A percentile compares a stretch with the other conserved stretches of the same genome.
phyloP scores from a whole-genome alignment of 1,140 invertebrate species.

The Drosophila gunungcola region DNA sequence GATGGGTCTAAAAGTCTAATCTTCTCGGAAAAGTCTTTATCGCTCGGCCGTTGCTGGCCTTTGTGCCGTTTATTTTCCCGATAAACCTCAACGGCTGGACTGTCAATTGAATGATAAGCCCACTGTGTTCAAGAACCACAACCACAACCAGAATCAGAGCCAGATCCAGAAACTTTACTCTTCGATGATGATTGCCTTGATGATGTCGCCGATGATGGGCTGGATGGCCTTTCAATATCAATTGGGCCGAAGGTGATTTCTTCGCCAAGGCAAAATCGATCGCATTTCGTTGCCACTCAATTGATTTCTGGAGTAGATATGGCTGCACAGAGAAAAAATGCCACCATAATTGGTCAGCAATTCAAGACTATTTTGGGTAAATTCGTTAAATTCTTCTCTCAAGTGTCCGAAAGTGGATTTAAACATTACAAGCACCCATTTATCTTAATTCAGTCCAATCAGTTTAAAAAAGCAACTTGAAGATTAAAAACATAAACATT shows the following conservation, averaged over 20 bases:
- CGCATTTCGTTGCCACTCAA: slow-evolving; percentile 50
- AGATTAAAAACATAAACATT: no score
- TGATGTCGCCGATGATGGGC: slow-evolving; percentile 22
- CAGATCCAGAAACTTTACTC: not conserved
- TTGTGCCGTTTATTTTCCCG: slow-evolving; percentile 6
- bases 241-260: slow-evolving; percentile 74
- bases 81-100: slow-evolving; percentile 21
- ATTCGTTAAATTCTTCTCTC: no score
- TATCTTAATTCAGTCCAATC: not conserved
- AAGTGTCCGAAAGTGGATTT: not conserved
- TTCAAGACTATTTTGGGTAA: no score
- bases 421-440: not conserved
- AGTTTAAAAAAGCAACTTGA: not conserved
- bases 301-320: slow-evolving; percentile 69
- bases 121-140: not conserved
- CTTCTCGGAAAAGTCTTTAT: slow-evolving; percentile 17
- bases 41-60: slow-evolving; percentile 30
- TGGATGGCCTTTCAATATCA: slow-evolving; percentile 23
- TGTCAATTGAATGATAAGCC: slow-evolving; percentile 52
- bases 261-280: slow-evolving; percentile 65
- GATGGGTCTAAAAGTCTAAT: slow-evolving; percentile 1
- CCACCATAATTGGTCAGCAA: no score
- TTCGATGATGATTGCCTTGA: slow-evolving; percentile 30
- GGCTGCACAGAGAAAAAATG: slow-evolving; percentile 10
- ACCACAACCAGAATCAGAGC: slow-evolving; percentile 6